Evolutionary conservation across 2,888 invertebrate genomes (phyloP), one percentile per base, ranked within the genome.

Genomic region (Plagiodera versicolora): DNA sequence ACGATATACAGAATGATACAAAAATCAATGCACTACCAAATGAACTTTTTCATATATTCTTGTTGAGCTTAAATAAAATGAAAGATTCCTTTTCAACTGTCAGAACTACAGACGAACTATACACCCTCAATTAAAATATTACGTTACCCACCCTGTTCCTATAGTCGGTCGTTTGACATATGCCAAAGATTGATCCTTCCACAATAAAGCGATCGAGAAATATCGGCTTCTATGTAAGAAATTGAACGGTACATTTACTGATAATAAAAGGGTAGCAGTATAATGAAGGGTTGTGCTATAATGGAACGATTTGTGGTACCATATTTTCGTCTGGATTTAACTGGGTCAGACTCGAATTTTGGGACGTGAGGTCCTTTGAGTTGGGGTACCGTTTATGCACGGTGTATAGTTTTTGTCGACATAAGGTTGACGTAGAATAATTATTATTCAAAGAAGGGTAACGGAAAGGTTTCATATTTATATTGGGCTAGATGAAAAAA

Each of bases 331-430:
- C 53, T 9, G 24, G 45, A 53, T 53, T 53, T 53, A 53, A 53
- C 24, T 53, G 44, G 53, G 53, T 53, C 53, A 53, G 24, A 30
- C 44, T 39, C 39, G 39, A 14, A 39, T 9, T 39, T 39, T 39
- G 39, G 39, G 39, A n/a, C 39, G 14, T 39, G 39, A n/a, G 39
- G 39, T 39, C 39, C 24, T 53, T 53, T 17, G 39, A 24, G 44
- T 17, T 53, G 24, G 35, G 35, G 20, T 19, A 18, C 53, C 39
- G 35, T 53, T 53, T 44, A 53, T 53, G 28, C 44, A 53, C 53
- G 53, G 53, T 53, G 35, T 53, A 44, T 44, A 53, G 53, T 61
- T 61, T 60, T 61, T 61, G 16, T 49, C 49, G 54, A 55, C 61
- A 55, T 54, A 57, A 52, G 61, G 61, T 58, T 57, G 57, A 61